Conservation (phyloP, 2,797 vertebrate species). For the Phrynocephalus guinanensis region DNA sequence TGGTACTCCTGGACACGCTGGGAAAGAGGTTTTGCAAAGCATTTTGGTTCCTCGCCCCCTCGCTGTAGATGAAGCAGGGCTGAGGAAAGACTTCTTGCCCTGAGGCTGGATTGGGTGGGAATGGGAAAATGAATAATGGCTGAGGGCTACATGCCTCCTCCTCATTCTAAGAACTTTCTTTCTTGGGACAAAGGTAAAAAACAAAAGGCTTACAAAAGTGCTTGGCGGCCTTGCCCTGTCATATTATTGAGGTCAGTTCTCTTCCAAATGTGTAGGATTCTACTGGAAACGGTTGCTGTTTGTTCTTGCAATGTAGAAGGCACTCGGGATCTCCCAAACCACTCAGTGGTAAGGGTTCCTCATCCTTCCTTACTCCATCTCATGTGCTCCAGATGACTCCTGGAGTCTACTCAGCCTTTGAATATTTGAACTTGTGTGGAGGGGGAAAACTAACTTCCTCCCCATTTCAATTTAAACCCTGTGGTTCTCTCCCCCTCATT, state of each 20-base stretch:
- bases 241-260: not conserved
- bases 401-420: too few species aligned
- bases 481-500: not conserved
- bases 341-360: too few species aligned
- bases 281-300: not conserved
- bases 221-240: not conserved
- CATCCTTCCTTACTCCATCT: not conserved
- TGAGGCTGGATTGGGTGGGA: not conserved
- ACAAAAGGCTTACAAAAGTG: too few species aligned
- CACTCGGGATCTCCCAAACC: too few species aligned
- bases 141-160: not conserved
- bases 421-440: not conserved
- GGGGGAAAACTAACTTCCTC: not conserved
- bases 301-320: not conserved
- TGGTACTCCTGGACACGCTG: not conserved
- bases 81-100: not conserved
- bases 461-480: not conserved
- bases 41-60: not conserved
- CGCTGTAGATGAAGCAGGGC: too few species aligned
- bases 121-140: not conserved
- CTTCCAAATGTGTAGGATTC: not conserved
- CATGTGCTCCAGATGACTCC: not conserved
- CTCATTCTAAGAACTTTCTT: not conserved
- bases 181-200: not conserved
- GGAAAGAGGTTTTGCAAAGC: not conserved